Percentiles rank a stretch among this genome's conserved stretches.
Evolutionary conservation across 2,888 invertebrate species (phyloP).

Genomic region (Pterostichus madidus): DNA sequence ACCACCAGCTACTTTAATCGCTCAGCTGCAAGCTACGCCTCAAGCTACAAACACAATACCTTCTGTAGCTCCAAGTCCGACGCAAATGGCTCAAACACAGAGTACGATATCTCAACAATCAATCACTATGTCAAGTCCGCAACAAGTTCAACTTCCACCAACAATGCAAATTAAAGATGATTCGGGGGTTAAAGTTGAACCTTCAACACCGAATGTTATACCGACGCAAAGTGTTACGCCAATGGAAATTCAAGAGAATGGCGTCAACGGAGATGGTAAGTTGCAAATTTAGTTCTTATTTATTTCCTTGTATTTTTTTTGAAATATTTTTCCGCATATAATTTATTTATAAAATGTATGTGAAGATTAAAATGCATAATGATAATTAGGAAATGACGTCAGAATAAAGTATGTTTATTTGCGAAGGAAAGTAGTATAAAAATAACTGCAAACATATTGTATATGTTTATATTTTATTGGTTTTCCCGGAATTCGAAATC

Average conservation of each 20-base stretch:
- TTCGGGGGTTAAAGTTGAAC: slow-evolving; percentile 60
- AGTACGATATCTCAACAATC: slow-evolving; percentile 70
- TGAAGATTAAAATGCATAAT: not conserved
- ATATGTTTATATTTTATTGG: not conserved
- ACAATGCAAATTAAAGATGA: slow-evolving; percentile 72
- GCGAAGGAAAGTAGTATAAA: slow-evolving; percentile 13
- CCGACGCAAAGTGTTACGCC: slow-evolving; percentile 68
- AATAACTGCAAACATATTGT: not conserved
- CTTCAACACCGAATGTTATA: slow-evolving; percentile 67
- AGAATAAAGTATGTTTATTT: slow-evolving; percentile 10
- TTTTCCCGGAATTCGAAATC: slow-evolving; percentile 46
- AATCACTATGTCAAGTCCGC: slow-evolving; percentile 72
- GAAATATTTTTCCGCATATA: not conserved
- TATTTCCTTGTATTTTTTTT: not conserved
- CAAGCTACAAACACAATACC: slow-evolving; percentile 73
- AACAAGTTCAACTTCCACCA: slow-evolving; percentile 74
- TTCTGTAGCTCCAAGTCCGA: slow-evolving; percentile 73
- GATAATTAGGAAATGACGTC: slow-evolving; percentile 18
- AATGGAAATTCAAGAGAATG: slow-evolving; percentile 66
- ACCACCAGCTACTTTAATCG: slow-evolving; percentile 76
- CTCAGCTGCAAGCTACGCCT: slow-evolving; percentile 74
- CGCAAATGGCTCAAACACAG: slow-evolving; percentile 73
- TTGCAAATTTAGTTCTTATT: slow-evolving; percentile 16
- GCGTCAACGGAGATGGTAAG: slow-evolving; percentile 54
- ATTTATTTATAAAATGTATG: not conserved